Base-by-base conservation (phyloP, 92 coral and sea anemone genomes). In the Umimayanthus chanpuru region DNA sequence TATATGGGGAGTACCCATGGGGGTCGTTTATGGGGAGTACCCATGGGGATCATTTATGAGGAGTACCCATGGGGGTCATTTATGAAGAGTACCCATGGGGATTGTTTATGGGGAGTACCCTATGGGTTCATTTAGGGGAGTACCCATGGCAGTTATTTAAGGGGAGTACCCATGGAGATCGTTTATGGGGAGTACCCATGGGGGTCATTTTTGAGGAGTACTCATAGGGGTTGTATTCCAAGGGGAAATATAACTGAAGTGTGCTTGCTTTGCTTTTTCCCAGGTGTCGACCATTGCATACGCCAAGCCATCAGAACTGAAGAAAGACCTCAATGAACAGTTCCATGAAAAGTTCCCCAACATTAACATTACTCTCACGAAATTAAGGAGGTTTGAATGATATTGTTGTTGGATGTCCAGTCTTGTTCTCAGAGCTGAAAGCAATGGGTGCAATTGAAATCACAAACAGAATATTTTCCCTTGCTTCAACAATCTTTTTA, bases 271-370 rank as follows among this genome's bases (percentile, higher is more conserved):
- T 76, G 32, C 12, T 20, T 25, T 36, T 89, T 87, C 76, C 0
- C 72, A 97, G 99, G 99, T 97, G 25, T 97, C 99, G 1, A 93
- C 96, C 79, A 93, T 94, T 74, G 98, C 95, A 11, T 97, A 97
- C 89, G 98, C 96, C 56, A 97, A 94, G 85, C 99, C 99, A 16
- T 97, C 98, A 76, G 98, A 97, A 86, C 91, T 97, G 80, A 97
- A 97, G 88, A 97, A 97, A 73, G 99, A 97, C 88, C 89, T 97
- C 68, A 97, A 97, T 93, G 99, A 97, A 88, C 95, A 96, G 55
- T 97, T 97, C 88, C 93, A 92, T 82, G 99, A 97, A 72, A 97
- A 97, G 94, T 97, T 95, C 68, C 99, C 99, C 30, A 94, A 93
- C 80, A 90, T 97, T 67, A 94, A 93, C 80, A 94, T 97, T n/a